Evolutionary conservation across 2,888 invertebrate genomes (phyloP), one percentile per base, ranked within the genome.

Genomic region (Plagiodera versicolora): DNA sequence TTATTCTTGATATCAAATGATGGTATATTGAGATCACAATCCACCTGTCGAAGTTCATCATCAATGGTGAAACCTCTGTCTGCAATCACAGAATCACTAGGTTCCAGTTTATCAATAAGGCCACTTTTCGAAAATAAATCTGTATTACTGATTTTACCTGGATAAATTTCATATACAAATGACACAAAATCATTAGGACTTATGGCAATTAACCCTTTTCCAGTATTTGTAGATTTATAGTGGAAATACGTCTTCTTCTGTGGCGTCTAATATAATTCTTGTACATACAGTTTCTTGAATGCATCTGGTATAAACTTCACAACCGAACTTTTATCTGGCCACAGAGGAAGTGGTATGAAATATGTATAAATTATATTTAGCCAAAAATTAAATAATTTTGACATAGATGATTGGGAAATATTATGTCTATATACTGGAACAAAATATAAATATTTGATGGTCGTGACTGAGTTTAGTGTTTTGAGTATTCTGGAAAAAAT

Each of bases 41-140:
- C 51, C 16, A 30, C 17, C 32, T 51, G 14, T 19, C 17, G 14
- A 4, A 32, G 17, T 51, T 51, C 51, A 35, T 51, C 10, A 16
- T 28, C 32, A 32, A 51, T 51, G 35, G 16, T 51, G 35, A 51
- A 51, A 14, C 51, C 51, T 32, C 51, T 51, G n/a, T 51, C 51
- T 30, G 39, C 51, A 32, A 51, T 51, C 14, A 35, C 51, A 51
- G 32, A 30, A 30, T 35, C 32, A 17, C 51, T 35, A 18, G 30
- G 1, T 17, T 51, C 51, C 16, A 51, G 11, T 35, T 28, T 28
- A 6, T 28, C 5, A 28, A 28, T 28, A 28, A 28, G 28, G 28
- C 8, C 4, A 28, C 28, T 28, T 28, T 28, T 8, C 28, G 8
- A 4, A 28, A 28, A 28, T 28, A 8, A 28, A 28, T 28, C 28